phyloP scores from a whole-genome alignment of 2,888 invertebrate species.

The Camponotus fellah region DNA sequence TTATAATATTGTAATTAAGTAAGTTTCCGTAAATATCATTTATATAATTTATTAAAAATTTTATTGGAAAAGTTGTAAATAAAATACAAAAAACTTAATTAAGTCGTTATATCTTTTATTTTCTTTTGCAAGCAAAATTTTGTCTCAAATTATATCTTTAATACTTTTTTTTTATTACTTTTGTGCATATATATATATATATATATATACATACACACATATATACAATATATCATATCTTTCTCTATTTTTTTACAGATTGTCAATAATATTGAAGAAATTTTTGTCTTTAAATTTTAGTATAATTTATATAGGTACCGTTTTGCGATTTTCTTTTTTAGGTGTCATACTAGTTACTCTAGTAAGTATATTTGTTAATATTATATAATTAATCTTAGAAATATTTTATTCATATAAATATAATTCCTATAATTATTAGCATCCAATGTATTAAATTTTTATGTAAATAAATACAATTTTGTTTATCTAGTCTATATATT shows the following conservation, averaged over 20 bases:
- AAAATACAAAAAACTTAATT: background rate
- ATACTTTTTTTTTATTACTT: too few relatives aligned
- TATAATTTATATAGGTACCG: conserved; percentile 67
- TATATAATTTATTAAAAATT: too few relatives aligned
- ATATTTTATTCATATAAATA: background rate
- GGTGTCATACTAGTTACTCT: conserved; percentile 68
- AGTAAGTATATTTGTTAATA: conserved; percentile 39
- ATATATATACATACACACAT: too few relatives aligned
- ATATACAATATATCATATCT: too few relatives aligned
- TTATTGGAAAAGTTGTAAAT: too few relatives aligned
- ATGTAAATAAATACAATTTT: background rate
- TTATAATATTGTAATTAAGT: conserved; percentile 65
- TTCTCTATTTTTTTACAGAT: conserved; percentile 35
- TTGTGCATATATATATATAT: too few relatives aligned
- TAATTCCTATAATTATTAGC: too few relatives aligned
- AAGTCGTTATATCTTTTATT: background rate
- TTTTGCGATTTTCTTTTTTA: conserved; percentile 72
- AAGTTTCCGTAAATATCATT: conserved; percentile 19
- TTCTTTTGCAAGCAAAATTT: background rate
- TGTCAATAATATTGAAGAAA: conserved; percentile 56
- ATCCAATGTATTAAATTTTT: background rate
- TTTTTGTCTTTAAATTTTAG: conserved; percentile 65
- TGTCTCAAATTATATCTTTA: background rate
- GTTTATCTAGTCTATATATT: too few relatives aligned
- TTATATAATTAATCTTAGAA: background rate